phyloP scores from a whole-genome alignment of 2,797 vertebrate genomes.

The Catamblyrhynchus diadema region DNA sequence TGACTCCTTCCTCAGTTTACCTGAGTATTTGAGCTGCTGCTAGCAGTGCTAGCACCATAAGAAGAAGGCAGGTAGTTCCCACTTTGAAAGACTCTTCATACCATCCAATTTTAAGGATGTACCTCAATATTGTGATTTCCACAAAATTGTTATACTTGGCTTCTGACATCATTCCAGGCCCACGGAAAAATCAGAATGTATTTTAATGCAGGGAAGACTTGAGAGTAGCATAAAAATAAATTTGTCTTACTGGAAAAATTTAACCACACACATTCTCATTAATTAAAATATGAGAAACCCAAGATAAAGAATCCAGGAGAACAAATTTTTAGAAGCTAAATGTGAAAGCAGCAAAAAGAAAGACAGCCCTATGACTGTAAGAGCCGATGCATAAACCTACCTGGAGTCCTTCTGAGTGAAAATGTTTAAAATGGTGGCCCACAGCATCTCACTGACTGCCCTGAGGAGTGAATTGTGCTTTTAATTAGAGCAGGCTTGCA shows the following conservation, averaged over 20 bases:
- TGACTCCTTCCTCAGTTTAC: background rate
- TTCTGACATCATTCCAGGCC: background rate
- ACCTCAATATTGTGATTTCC: background rate
- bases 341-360: background rate
- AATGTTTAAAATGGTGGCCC: background rate
- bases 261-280: background rate
- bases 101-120: background rate
- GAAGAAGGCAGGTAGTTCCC: background rate
- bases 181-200: background rate
- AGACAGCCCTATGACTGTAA: background rate
- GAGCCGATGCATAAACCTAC: background rate
- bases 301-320: background rate
- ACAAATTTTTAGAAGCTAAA: background rate
- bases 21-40: background rate
- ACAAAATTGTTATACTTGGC: background rate
- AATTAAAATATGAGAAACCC: background rate
- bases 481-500: background rate
- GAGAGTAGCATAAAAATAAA: background rate
- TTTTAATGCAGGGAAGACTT: background rate
- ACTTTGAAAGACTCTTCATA: background rate
- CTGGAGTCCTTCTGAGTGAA: constrained; percentile 5
- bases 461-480: background rate
- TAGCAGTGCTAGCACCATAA: background rate
- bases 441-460: background rate
- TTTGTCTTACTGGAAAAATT: background rate